A percentile compares a stretch with the other conserved stretches of the same genome.
Evolutionary conservation across 2,888 invertebrate species (phyloP).

Genomic region (Drosophila austrosaltans): DNA sequence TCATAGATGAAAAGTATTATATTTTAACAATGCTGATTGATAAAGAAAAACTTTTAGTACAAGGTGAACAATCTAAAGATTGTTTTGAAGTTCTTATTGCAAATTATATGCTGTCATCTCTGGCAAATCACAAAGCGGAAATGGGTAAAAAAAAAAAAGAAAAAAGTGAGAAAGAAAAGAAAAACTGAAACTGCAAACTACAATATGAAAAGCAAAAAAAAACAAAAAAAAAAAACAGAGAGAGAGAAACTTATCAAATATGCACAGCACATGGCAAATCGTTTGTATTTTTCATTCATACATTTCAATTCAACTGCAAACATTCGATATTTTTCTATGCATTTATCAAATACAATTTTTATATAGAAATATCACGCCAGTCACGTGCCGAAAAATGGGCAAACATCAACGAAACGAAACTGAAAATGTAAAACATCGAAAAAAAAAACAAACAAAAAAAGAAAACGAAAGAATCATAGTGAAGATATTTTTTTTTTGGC

Average conservation of each 20-base stretch:
- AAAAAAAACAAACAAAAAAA: constrained; percentile 3
- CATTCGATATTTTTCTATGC: constrained; percentile 42
- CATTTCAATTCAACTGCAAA: constrained; percentile 27
- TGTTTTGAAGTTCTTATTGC: background rate
- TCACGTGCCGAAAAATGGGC: constrained; percentile 61
- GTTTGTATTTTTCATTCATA: constrained; percentile 24
- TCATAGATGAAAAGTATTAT: background rate
- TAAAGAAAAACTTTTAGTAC: background rate
- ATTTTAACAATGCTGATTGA: background rate
- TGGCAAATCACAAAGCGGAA: constrained; percentile 8
- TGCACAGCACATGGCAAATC: constrained; percentile 25
- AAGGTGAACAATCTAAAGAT: background rate
- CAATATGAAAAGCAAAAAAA: background rate
- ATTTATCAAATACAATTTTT: constrained; percentile 57
- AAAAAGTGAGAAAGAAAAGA: background rate
- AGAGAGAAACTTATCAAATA: constrained; percentile 22
- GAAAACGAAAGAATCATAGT: background rate
- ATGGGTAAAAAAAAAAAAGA: background rate
- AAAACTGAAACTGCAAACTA: background rate
- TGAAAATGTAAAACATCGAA: constrained; percentile 38
- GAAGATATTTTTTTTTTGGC: background rate
- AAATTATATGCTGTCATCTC: constrained; percentile 6
- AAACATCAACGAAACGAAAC: constrained; percentile 43
- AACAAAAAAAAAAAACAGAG: too few relatives aligned
- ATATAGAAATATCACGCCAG: constrained; percentile 52